Conservation (phyloP, 2,888 invertebrate species). For the Acanthoscelides obtectus region DNA sequence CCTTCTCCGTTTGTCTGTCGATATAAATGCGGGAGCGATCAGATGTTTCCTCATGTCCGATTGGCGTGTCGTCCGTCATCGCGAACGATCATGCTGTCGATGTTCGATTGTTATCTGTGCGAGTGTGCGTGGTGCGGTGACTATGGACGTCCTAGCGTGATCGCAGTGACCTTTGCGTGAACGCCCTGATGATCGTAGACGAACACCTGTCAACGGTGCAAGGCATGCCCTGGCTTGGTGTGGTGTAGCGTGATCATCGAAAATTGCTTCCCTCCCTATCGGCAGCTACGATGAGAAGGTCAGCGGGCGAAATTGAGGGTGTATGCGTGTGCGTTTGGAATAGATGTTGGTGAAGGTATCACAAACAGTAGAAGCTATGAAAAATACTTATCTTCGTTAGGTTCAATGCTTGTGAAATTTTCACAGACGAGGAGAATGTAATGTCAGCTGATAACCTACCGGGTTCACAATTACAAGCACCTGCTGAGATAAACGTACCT, state of each 20-base stretch:
- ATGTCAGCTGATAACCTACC: too few relatives aligned
- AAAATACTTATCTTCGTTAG: too few relatives aligned
- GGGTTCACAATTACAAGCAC: too few relatives aligned
- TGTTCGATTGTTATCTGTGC: background rate
- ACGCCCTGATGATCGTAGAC: background rate
- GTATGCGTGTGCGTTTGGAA: background rate
- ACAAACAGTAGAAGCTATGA: too few relatives aligned
- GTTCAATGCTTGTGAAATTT: too few relatives aligned
- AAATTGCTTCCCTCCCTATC: background rate
- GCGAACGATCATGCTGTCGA: background rate
- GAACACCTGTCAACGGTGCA: background rate
- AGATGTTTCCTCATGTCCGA: too few relatives aligned
- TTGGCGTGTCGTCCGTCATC: background rate
- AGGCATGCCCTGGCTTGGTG: background rate
- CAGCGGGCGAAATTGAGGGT: background rate
- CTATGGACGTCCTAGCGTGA: conserved; percentile 25
- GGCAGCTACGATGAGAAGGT: background rate
- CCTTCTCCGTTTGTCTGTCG: too few relatives aligned
- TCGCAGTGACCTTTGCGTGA: conserved; percentile 36
- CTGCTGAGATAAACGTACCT: too few relatives aligned
- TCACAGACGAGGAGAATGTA: too few relatives aligned
- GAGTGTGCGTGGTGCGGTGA: too few relatives aligned
- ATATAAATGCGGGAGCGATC: too few relatives aligned
- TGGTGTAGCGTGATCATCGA: background rate
- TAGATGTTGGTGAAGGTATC: too few relatives aligned